Base-by-base conservation (phyloP, 2,113 vertebrate species). In the Dipodomys spectabilis region DNA sequence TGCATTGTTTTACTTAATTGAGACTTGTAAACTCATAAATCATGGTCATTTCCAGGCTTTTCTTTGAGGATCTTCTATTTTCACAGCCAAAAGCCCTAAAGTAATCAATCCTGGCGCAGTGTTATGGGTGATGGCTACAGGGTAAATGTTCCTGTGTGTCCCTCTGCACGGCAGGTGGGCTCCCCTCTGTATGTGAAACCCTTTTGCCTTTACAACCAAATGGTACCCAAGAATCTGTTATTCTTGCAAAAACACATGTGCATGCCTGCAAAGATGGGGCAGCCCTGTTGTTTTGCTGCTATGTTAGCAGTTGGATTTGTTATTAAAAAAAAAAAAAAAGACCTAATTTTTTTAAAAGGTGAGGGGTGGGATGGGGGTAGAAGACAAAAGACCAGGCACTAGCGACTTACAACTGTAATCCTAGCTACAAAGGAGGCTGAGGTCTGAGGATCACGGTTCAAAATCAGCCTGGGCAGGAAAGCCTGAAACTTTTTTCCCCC, bases 21-120 rank as follows among this genome's bases (percentile, higher is more conserved):
- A 72, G 90, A 84, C 92, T 91, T 81, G 23, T 68, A 64, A 86
- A 91, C 68, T 84, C 87, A 78, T 89, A 89, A 95, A 95, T 90
- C 90, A 84, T 16, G 16, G 60, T 12, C 5, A 45, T 49, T 77
- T 88, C 64, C 15, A 60, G 49, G 67, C 75, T 77, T 86, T 89
- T 74, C 73, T 91, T 68, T 86, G 67, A 81, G 82, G 57, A 4
- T 30, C 39, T 92, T 82, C 67, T 73, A 22, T 81, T 86, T 91
- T 78, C 84, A 77, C 92, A 81, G 62, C 82, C 83, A 95, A 77
- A 83, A 95, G 69, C 67, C 67, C 86, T 86, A 75, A 88, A 57
- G 12, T 13, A 65, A 91, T 81, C 86, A 68, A 69, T 81, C 90
- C 80, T 0, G n/a, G 89, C 62, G 28, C 7, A 9, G 5, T 13